Percentiles rank a stretch among this genome's conserved stretches.
phyloP scores from a whole-genome alignment of 2,888 invertebrate genomes.

The Salpingus planirostris region DNA sequence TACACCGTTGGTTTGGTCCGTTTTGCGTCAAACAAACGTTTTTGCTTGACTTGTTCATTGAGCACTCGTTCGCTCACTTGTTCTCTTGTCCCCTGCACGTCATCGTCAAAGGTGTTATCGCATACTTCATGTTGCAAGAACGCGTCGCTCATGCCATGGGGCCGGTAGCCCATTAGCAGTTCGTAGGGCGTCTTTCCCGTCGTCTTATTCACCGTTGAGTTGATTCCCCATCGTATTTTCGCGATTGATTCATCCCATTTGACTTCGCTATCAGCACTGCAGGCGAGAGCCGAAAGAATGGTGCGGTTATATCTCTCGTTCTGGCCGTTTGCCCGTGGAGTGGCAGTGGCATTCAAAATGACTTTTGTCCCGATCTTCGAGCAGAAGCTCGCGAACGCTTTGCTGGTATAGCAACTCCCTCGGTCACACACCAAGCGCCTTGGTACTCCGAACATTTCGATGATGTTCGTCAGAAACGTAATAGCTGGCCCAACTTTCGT shows the following conservation, averaged over 20 bases:
- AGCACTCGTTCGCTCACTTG: slow-evolving; percentile 1
- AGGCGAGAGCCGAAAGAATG: background rate
- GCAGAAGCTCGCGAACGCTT: slow-evolving; percentile 19
- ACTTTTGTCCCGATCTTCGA: slow-evolving; percentile 18
- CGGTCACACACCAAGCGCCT: slow-evolving; percentile 21
- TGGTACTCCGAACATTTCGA: slow-evolving; percentile 22
- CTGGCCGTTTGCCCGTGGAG: slow-evolving; percentile 20
- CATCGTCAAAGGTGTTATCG: background rate
- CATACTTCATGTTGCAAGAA: slow-evolving; percentile 1
- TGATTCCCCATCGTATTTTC: slow-evolving; percentile 40
- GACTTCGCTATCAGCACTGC: background rate
- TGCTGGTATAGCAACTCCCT: slow-evolving; percentile 23
- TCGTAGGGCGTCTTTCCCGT: slow-evolving; percentile 15
- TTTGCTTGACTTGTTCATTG: no score
- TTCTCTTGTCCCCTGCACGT: slow-evolving; percentile 1
- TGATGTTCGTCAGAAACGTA: slow-evolving; percentile 3
- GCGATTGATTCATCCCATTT: slow-evolving; percentile 14
- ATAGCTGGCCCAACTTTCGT: no score
- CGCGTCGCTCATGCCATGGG: background rate
- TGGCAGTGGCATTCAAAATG: slow-evolving; percentile 19
- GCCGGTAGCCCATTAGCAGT: slow-evolving; percentile 3
- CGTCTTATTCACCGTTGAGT: slow-evolving; percentile 14
- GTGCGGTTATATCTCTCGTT: slow-evolving; percentile 11
- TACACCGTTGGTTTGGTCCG: background rate
- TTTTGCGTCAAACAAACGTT: background rate